A percentile compares a stretch with the other conserved stretches of the same genome.
Evolutionary conservation across 2,888 invertebrate genomes (phyloP).

Genomic region (Tiliacea citrago): DNA sequence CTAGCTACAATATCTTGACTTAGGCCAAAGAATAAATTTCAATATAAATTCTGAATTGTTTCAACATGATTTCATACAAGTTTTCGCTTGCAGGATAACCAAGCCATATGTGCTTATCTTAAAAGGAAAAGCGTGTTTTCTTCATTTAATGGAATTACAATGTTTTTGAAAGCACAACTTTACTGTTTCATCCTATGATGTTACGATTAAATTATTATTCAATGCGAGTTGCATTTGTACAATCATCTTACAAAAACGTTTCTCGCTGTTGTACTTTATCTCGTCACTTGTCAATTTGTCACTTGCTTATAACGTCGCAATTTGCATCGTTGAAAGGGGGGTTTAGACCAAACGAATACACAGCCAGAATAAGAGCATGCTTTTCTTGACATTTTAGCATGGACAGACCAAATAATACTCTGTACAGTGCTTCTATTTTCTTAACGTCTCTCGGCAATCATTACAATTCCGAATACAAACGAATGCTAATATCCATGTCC

Average conservation of each 20-base stretch:
- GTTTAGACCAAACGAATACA: background rate
- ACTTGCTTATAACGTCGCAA: background rate
- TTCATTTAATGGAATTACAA: slow-evolving; percentile 11
- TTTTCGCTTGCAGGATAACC: slow-evolving; percentile 3
- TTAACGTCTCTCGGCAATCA: too few species aligned
- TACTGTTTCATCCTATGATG: background rate
- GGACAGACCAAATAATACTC: background rate
- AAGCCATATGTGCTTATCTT: slow-evolving; percentile 15
- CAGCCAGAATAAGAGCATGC: background rate
- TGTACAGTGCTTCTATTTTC: too few species aligned
- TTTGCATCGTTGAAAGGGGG: background rate
- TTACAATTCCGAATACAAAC: too few species aligned
- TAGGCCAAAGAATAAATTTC: background rate
- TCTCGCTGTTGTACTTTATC: background rate
- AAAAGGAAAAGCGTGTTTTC: slow-evolving; percentile 27
- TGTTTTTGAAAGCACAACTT: background rate
- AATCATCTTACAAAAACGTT: background rate
- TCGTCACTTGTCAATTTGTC: slow-evolving; percentile 21
- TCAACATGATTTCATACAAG: slow-evolving; percentile 3
- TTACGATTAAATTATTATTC: slow-evolving; percentile 22
- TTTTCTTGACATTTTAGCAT: background rate
- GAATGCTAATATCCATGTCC: too few species aligned
- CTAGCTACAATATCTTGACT: slow-evolving; percentile 3
- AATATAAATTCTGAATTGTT: slow-evolving; percentile 15
- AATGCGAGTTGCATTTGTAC: background rate